Evolutionary conservation across 2,888 invertebrate species (phyloP), one percentile per base, ranked within the genome.

Genomic region (Augiades crinisus): DNA sequence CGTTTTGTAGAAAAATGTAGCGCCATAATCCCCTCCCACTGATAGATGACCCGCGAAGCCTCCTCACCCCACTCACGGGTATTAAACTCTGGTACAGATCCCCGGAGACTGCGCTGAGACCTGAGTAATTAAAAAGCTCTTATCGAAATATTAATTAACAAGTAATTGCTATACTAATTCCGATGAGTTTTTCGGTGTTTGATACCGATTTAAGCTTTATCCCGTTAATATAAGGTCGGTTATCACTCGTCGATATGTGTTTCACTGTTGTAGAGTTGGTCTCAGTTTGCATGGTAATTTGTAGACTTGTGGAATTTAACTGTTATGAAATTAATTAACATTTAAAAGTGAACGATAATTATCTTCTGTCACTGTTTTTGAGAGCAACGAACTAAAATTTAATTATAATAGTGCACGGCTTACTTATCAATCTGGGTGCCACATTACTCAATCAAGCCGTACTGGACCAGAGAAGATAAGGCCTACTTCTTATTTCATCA

Each of bases 1-100:
- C 41, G 17, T 41, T 41, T 16, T 41, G 41, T 30, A 41, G 41
- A 41, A 41, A 41, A 41, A 41, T 41, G 41, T 41, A 41, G 30
- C 41, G 41, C 41, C 41, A 41, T 41, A 41, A 41, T 27, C 41
- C 41, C 17, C 24, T 22, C 5, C 22, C 30, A 14, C 27, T 30
- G 41, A 27, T 27, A 17, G 41, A 41, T 30, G 41, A 41, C 41
- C 41, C 40, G 24, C 24, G 22, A 3, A 13, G 22, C 30, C 24
- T 14, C 16, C 40, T 40, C 16, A 24, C 40, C 14, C 30, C 41
- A 41, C 41, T 41, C 41, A n/a, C 7, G n/a, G 40, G 40, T 27
- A 40, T 40, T 27, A 40, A 21, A 37, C 13, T 38, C 27, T 10
- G 17, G 16, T 17, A 19, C 16, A 34, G 34, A 4, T 34, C 16